Base-by-base conservation (phyloP, 1,140 invertebrate species). In the Philaenus spumarius region DNA sequence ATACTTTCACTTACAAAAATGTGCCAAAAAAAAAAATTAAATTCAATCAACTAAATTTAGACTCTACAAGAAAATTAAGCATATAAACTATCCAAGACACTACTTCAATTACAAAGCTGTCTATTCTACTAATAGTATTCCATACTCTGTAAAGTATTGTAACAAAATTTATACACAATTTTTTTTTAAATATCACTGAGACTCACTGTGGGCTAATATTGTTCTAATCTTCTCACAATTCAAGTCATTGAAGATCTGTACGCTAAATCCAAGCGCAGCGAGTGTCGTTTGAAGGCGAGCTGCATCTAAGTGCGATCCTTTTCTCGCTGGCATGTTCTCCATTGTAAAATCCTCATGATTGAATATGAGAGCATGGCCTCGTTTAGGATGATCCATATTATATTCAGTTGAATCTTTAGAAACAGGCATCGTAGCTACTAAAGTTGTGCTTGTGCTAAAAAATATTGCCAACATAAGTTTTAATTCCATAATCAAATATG, bases 351-450 rank as follows among this genome's bases (percentile, higher is more conserved):
- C 74, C 73, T 92, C 87, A 72, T 96, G 91, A 70, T 96, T 96
- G 63, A 97, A 93, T 62, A 97, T 93, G 0, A 95, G 67, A 14
- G 93, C 92, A 52, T 82, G 70, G 14, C 94, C 93, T 55, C 91
- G 80, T 55, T 84, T 80, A 42, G 77, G 73, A 72, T 95, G 86
- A 68, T 83, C 83, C 93, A 96, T 96, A 63, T 90, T 90, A 67
- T 97, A 97, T 65, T 83, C 82, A 1, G 75, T 73, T 2, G 82
- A 83, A 71, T 87, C 81, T 61, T 80, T 79, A n/a, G 80, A 77
- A 0, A 82, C 81, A 14, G 86, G 81, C 79, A 84, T 84, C 46
- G 66, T 69, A 1, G 80, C 80, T 26, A 3, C 12, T 17, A 14
- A 3, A 40, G 4, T 40, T 3, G 3, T 40, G 14, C 39, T 40